These are phyloP conservation scores for Buathra laborator DNA, from an alignment of 2,888 invertebrate species.

Conservation along the genomic window DNA sequence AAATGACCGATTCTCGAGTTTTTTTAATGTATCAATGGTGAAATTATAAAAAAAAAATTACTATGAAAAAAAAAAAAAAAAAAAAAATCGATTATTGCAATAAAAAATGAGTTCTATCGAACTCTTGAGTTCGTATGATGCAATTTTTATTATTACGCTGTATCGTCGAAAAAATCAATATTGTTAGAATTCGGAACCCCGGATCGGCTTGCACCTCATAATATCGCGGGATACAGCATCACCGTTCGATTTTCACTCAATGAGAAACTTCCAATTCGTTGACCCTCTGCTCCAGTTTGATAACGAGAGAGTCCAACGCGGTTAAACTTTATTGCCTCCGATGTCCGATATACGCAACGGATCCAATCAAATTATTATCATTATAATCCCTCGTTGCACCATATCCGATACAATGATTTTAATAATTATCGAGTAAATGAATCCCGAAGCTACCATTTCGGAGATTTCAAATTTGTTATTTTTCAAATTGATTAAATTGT, in stretches of 20 bases:
- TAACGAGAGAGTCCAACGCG: conserved; percentile 49
- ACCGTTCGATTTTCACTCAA: conserved; percentile 54
- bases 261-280: conserved; percentile 61
- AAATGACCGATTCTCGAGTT: neutral
- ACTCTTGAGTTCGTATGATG: too few relatives aligned
- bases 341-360: conserved; percentile 4
- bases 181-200: neutral
- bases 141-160: neutral
- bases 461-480: too few relatives aligned
- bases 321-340: conserved; percentile 55
- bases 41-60: too few relatives aligned
- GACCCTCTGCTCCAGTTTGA: conserved; percentile 67
- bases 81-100: too few relatives aligned
- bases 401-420: neutral
- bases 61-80: too few relatives aligned
- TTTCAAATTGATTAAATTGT: neutral
- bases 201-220: too few relatives aligned
- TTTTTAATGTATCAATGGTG: neutral
- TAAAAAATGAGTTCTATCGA: too few relatives aligned
- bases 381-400: neutral
- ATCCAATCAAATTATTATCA: conserved; percentile 20
- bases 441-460: neutral
- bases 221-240: conserved; percentile 7
- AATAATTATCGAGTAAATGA: neutral
- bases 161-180: neutral